Evolutionary conservation across 2,888 invertebrate genomes (phyloP).

Genomic region (Pseudococcus jackbeardsleyi): DNA sequence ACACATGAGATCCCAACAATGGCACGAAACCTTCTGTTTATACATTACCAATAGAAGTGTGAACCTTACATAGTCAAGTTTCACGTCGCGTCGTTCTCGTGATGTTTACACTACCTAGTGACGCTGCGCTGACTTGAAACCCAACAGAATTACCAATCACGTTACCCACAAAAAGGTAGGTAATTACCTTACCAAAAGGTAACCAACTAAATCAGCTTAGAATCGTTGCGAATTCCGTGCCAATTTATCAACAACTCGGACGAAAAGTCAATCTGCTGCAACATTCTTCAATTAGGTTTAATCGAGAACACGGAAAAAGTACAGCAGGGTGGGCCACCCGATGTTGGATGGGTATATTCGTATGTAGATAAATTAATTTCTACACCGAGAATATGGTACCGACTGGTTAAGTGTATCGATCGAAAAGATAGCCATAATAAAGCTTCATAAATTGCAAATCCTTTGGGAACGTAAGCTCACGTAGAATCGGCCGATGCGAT

Average conservation of each 20-base stretch:
- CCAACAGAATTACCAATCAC: neutral
- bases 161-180: neutral
- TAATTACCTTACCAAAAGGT: neutral
- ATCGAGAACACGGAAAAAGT: neutral
- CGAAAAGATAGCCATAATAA: slow-evolving; percentile 54
- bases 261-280: neutral
- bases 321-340: neutral
- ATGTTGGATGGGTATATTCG: neutral
- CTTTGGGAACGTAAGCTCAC: slow-evolving; percentile 60
- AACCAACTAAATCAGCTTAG: no score
- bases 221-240: no score
- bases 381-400: neutral
- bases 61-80: neutral
- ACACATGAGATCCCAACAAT: no score
- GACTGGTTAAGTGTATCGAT: slow-evolving; percentile 60
- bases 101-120: neutral
- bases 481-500: slow-evolving; percentile 49
- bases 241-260: neutral
- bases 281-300: neutral
- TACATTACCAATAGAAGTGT: slow-evolving; percentile 15
- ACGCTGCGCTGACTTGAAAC: no score
- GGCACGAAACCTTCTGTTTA: no score
- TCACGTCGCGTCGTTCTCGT: neutral
- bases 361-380: slow-evolving; percentile 61
- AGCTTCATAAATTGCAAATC: slow-evolving; percentile 51